Conservation (phyloP, 2,797 vertebrate species). For the Gallinago nigripennis region DNA sequence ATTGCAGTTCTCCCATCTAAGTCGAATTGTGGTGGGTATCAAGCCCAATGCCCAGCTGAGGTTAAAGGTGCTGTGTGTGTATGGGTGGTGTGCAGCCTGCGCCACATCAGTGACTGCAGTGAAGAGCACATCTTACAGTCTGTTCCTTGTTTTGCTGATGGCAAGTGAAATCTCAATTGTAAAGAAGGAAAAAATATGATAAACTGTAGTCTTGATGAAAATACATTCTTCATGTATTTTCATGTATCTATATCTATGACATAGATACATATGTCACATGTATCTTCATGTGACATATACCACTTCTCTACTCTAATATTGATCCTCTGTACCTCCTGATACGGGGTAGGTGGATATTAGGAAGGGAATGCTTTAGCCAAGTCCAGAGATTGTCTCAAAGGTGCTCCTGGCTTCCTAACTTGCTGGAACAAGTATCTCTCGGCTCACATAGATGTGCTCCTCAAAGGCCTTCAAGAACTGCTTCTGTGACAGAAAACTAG, state of each 20-base stretch:
- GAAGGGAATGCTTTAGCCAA: not conserved
- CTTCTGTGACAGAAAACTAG: not conserved
- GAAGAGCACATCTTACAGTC: not conserved
- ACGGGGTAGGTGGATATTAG: not conserved
- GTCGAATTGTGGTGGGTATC: not conserved
- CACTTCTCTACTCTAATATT: not conserved
- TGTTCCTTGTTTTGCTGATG: not conserved
- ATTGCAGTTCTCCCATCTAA: not conserved
- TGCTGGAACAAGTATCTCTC: not conserved
- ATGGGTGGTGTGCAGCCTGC: not conserved
- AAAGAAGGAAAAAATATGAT: not conserved
- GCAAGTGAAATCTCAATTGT: not conserved
- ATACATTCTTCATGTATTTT: not conserved
- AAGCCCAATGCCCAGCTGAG: not conserved
- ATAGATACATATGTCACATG: too few relatives aligned
- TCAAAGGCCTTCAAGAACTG: not conserved
- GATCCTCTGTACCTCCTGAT: not conserved
- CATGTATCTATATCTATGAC: too few relatives aligned
- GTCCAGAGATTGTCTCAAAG: not conserved
- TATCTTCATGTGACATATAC: not conserved
- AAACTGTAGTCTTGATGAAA: not conserved
- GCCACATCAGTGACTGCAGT: not conserved
- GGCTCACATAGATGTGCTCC: not conserved
- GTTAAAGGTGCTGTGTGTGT: not conserved
- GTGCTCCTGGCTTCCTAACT: not conserved